phyloP scores from a whole-genome alignment of 2,888 invertebrate genomes.

The Ditula angustiorana region DNA sequence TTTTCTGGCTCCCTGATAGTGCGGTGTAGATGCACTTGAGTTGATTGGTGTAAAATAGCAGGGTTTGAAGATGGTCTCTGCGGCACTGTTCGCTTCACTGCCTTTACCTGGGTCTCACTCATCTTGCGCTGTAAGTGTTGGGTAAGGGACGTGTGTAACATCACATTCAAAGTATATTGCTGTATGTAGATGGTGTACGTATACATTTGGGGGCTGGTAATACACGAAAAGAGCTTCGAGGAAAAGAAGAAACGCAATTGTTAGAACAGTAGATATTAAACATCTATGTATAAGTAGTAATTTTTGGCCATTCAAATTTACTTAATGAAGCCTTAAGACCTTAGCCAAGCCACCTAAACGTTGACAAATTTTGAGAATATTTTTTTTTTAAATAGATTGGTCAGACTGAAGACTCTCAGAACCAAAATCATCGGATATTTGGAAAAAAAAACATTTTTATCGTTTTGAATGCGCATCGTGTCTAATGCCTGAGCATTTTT shows the following conservation, averaged over 20 bases:
- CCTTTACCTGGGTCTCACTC: constrained; percentile 21
- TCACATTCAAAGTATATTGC: constrained; percentile 29
- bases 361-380: too few species aligned
- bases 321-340: too few species aligned
- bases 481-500: too few species aligned
- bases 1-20: constrained; percentile 23
- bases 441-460: too few species aligned
- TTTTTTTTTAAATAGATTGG: too few species aligned
- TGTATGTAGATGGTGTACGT: not conserved
- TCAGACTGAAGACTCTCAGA: too few species aligned
- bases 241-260: not conserved
- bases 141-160: not conserved
- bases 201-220: not conserved
- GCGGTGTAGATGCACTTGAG: constrained; percentile 62
- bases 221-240: not conserved
- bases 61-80: constrained; percentile 45
- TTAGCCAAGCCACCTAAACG: too few species aligned
- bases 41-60: constrained; percentile 63
- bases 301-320: too few species aligned
- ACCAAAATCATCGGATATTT: too few species aligned
- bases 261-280: too few species aligned
- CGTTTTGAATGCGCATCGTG: too few species aligned
- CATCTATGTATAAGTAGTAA: too few species aligned
- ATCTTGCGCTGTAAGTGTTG: not conserved
- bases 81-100: constrained; percentile 45